phyloP scores from a whole-genome alignment of 2,113 vertebrate species.

The Platycercus adscitus region DNA sequence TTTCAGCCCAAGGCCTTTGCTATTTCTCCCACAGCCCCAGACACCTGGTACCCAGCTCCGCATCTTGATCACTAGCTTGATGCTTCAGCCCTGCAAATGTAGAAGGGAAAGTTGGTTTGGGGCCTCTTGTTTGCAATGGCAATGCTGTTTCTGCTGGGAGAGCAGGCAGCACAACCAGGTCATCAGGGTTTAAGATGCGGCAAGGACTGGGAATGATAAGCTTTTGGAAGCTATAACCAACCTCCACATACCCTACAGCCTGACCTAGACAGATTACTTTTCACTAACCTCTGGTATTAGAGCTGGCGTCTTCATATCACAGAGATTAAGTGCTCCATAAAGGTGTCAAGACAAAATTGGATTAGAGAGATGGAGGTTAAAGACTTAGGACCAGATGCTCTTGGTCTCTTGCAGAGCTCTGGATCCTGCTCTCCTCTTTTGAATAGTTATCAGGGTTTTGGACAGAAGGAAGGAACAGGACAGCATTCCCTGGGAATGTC shows the following conservation, averaged over 20 bases:
- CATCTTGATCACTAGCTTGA: accelerated
- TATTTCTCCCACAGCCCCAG: neutral
- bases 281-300: slow-evolving; percentile 14
- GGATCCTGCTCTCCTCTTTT: neutral
- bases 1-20: neutral
- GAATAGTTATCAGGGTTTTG: neutral
- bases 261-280: slow-evolving; percentile 39
- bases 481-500: neutral
- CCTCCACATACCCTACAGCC: neutral
- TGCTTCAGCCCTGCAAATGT: neutral
- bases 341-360: neutral
- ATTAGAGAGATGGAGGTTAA: slow-evolving; percentile 15
- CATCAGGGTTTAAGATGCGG: neutral
- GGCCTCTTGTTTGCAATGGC: neutral
- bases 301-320: neutral
- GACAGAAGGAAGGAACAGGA: neutral
- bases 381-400: neutral
- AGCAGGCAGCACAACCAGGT: neutral
- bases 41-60: neutral
- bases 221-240: neutral
- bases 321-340: slow-evolving; percentile 16
- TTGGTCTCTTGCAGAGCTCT: neutral
- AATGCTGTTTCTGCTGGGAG: neutral
- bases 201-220: neutral
- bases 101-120: neutral